Evolutionary conservation across 23 tunicate species (phyloP), one percentile per base, ranked within the genome.

Genomic region (Ciona savignyi): DNA sequence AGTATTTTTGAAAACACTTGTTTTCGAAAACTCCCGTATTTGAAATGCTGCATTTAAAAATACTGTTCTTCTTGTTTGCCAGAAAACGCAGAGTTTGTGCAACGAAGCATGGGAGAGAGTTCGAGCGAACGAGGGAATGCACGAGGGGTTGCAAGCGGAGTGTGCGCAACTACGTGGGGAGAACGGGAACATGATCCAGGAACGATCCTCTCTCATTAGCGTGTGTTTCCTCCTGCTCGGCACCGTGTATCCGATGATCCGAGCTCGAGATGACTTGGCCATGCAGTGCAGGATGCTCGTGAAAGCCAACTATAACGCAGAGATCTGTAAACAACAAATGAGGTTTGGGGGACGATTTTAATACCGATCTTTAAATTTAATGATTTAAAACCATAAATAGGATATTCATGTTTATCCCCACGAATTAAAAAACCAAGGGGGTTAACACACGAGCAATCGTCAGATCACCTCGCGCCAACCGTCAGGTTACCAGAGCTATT

Each of bases 21-120:
- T n/a, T n/a, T n/a, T n/a, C n/a, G n/a, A n/a, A n/a, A n/a, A n/a
- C n/a, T n/a, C n/a, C n/a, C n/a, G n/a, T n/a, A n/a, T n/a, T n/a
- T n/a, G n/a, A n/a, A n/a, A n/a, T n/a, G n/a, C n/a, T n/a, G n/a
- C n/a, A n/a, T n/a, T n/a, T n/a, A n/a, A n/a, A n/a, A n/a, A n/a
- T n/a, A n/a, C n/a, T n/a, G n/a, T n/a, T n/a, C n/a, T n/a, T n/a
- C n/a, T n/a, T n/a, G n/a, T n/a, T n/a, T n/a, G n/a, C n/a, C n/a
- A 89, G 96, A 83, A 89, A 79, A 83, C 89, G 0, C 96, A 89
- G 72, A 70, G 76, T 2, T 62, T 83, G 67, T 89, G 96, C 64
- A 89, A 89, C 34, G 96, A 89, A 67, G 96, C 96, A 28, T 89
- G 96, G 96, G 89, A 74, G 32, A 68, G 89, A 42, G 63, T 89